A percentile compares a stretch with the other conserved stretches of the same genome.
phyloP scores from a whole-genome alignment of 2,888 invertebrate genomes.

The Microdon myrmicae region DNA sequence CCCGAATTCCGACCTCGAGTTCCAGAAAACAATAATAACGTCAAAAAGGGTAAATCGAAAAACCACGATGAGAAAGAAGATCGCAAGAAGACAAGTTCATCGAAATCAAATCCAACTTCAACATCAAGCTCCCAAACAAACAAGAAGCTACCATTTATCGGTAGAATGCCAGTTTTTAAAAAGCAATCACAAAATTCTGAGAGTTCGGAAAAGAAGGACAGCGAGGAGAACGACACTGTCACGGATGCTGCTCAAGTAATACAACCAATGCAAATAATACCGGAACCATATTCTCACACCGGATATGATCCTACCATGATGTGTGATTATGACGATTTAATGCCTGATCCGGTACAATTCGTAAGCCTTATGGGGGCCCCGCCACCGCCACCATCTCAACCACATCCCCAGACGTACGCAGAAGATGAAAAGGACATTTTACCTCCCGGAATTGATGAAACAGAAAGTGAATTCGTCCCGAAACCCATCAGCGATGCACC shows the following conservation, averaged over 20 bases:
- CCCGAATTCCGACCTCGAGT: conserved; percentile 65
- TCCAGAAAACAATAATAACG: conserved; percentile 59
- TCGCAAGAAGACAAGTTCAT: conserved; percentile 53
- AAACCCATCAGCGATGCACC: conserved; percentile 67
- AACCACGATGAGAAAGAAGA: conserved; percentile 57
- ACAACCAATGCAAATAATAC: conserved; percentile 63
- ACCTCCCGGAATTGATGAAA: conserved; percentile 66
- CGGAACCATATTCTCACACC: conserved; percentile 62
- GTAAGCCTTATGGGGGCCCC: conserved; percentile 65
- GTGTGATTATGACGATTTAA: conserved; percentile 66
- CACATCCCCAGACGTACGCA: conserved; percentile 49
- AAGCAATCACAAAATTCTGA: conserved; percentile 62
- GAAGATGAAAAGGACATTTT: conserved; percentile 62
- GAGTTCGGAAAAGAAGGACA: conserved; percentile 33
- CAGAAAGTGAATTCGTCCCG: conserved; percentile 64
- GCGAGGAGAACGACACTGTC: conserved; percentile 43
- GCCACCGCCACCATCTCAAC: conserved; percentile 65
- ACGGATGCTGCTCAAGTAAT: conserved; percentile 11
- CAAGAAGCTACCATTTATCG: conserved; percentile 85
- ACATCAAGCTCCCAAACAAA: conserved; percentile 61
- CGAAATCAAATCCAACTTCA: conserved; percentile 56
- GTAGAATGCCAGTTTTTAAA: conserved; percentile 82
- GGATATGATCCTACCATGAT: conserved; percentile 65
- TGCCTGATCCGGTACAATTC: conserved; percentile 67
- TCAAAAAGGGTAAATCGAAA: conserved; percentile 55